Evolutionary conservation across 1,140 invertebrate species (phyloP), one percentile per base, ranked within the genome.

Genomic region (Zaprionus camerounensis): DNA sequence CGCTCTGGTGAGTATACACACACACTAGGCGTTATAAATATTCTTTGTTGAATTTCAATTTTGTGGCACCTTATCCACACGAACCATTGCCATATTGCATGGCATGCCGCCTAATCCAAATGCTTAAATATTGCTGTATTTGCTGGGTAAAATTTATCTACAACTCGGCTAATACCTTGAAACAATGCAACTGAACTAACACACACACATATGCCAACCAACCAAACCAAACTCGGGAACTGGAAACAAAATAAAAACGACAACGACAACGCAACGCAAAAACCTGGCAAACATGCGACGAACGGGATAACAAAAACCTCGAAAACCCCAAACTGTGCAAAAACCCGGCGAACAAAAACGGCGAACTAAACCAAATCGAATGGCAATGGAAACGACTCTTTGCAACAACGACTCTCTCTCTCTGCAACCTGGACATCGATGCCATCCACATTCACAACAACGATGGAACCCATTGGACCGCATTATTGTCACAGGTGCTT

Each of bases 401-500:
- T 26, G 41, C 31, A 51, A 59, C 66, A 26, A 46, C 36, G n/a
- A 20, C 13, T 26, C 24, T 3, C 20, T 20, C 17, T 26, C 13
- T 15, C 41, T 53, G 46, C 53, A 46, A 68, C 55, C 5, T 61
- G 67, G 15, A 58, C 67, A 62, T 11, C 41, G 44, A 61, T 17
- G 53, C 44, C 46, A 59, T 62, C 24, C 17, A 15, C 9, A 20
- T 17, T 57, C 15, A 17, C 57, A 5, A 26, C 65, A 15, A 75
- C 72, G 38, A 63, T 17, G 58, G 67, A 75, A 71, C 38, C 72
- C 72, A 38, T 63, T 75, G 73, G 78, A 84, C 76, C 81, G 81
- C 84, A 87, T 90, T 88, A 88, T 92, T 92, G 84, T 92, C 91
- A 81, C 91, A 93, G 92, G 92, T 93, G 91, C 83, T 93, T 92